phyloP scores from a whole-genome alignment of 2,888 invertebrate species.

The Troilus luridus region DNA sequence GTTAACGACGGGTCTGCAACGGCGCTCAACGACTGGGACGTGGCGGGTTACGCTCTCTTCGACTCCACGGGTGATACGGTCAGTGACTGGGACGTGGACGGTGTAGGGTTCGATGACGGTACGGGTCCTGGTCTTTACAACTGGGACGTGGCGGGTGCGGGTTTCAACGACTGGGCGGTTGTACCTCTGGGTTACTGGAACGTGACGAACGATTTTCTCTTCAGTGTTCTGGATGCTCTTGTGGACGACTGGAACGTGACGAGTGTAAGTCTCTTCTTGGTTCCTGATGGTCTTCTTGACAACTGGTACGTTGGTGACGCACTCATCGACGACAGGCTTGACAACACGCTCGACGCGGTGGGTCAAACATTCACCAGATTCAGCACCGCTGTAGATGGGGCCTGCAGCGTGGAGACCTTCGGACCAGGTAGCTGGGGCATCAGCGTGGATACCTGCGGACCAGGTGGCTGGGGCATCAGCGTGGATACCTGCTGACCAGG shows the following conservation, averaged over 20 bases:
- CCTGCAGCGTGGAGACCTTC: background rate
- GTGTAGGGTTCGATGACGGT: conserved; percentile 64
- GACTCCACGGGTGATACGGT: conserved; percentile 60
- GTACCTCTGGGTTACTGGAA: conserved; percentile 60
- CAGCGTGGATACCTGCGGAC: background rate
- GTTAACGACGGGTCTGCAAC: conserved; percentile 60
- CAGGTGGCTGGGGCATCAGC: background rate
- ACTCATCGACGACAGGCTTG: conserved; percentile 63
- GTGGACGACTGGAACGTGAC: conserved; percentile 62
- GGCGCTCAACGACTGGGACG: conserved; percentile 62
- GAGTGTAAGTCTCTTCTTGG: conserved; percentile 60
- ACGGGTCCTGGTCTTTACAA: conserved; percentile 61
- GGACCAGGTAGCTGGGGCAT: background rate
- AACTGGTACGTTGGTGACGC: conserved; percentile 62
- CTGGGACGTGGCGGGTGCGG: conserved; percentile 62
- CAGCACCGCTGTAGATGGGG: background rate
- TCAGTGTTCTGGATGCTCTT: conserved; percentile 60
- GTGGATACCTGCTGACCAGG: background rate
- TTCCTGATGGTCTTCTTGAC: conserved; percentile 61
- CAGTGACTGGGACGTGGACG: conserved; percentile 63
- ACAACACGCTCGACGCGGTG: conserved; percentile 61
- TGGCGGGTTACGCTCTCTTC: conserved; percentile 58
- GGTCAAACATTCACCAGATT: conserved; percentile 58
- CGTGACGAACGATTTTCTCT: conserved; percentile 62
- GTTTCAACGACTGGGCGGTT: conserved; percentile 60